Evolutionary conservation across 2,113 vertebrate species (phyloP).

Genomic region (Microcebus griseorufus): DNA sequence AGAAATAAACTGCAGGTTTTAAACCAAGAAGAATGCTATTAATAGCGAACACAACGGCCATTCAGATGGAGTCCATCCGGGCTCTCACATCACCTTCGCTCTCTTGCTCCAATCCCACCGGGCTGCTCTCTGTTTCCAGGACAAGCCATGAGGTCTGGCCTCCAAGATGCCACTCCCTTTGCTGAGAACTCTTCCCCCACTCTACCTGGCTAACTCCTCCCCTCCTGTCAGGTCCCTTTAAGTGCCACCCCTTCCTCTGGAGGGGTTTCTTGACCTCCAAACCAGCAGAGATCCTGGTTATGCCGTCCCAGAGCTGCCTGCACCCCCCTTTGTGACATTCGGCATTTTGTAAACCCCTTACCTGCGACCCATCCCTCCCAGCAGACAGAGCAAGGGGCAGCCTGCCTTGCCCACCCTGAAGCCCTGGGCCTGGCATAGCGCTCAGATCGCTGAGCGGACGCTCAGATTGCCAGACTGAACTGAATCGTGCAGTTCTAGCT

Average conservation of each 20-base stretch:
- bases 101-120: not conserved
- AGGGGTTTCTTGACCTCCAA: not conserved
- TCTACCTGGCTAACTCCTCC: not conserved
- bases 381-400: not conserved
- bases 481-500: not conserved
- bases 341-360: not conserved
- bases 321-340: accelerated
- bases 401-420: not conserved
- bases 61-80: not conserved
- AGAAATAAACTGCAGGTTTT: not conserved
- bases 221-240: not conserved
- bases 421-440: not conserved
- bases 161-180: not conserved
- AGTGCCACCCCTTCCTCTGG: not conserved
- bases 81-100: not conserved
- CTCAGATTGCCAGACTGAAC: not conserved
- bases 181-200: not conserved
- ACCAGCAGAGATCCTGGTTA: not conserved
- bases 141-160: not conserved
- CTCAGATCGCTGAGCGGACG: not conserved
- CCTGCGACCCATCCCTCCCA: not conserved
- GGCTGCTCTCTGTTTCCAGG: not conserved
- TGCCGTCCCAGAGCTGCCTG: not conserved
- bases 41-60: not conserved
- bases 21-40: not conserved